Evolutionary conservation across 1,140 invertebrate genomes (phyloP), one percentile per base, ranked within the genome.

Genomic region (Drosophila saltans): DNA sequence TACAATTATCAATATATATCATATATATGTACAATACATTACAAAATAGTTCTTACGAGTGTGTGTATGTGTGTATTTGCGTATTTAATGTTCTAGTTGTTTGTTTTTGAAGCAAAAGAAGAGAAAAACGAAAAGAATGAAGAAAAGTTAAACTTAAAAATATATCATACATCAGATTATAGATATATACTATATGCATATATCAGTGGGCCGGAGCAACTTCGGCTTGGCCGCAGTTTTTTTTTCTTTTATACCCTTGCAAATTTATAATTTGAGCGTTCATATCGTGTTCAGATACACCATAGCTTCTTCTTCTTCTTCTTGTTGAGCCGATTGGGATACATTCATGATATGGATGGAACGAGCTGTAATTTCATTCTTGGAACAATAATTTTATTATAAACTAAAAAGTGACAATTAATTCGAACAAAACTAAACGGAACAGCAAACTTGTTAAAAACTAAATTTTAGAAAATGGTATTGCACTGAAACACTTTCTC

Each of bases 1-100:
- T 65, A 52, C 24, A 60, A 66, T 63, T 72, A 81, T 65, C 62
- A 59, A 40, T 65, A 56, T 77, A 39, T 80, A 64, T 74, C 43
- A 66, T 52, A 55, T 64, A 84, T 83, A 79, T 84, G 74, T 84
- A 84, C 81, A 85, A 16, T 85, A 85, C 69, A 69, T 81, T 78
- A 71, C 74, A 76, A 77, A 75, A 75, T 69, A 75, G 66, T 72
- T 69, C 48, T 72, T 72, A 72, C 58, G 58, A 43, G 66, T 65
- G 11, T 73, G 56, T 60, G 56, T 64, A 30, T 68, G 41, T 68
- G 55, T 68, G 24, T 59, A 3, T 65, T 11, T 64, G 61, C 56
- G 39, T 68, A 21, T 60, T 7, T 73, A 48, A 24, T 48, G 45
- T 48, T 48, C 16, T 48, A 48, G 45, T 48, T 24, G 45, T 26